Conservation (phyloP, 2,113 vertebrate species). For the Toxotes chatareus region DNA sequence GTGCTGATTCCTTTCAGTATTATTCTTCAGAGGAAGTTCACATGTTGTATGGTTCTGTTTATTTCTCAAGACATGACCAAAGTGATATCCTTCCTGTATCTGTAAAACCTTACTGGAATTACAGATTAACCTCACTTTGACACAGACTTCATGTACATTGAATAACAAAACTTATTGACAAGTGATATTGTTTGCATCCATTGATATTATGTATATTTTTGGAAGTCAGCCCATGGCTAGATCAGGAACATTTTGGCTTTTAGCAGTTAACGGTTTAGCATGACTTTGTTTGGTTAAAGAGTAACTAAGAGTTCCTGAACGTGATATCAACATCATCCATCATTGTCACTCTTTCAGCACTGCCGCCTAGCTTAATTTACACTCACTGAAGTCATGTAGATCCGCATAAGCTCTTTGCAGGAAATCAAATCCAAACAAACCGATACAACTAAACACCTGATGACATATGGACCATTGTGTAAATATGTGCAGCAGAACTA, state of each 20-base stretch:
- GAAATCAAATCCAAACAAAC: conserved; percentile 71
- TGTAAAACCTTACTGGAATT: no score
- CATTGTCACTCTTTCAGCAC: conserved; percentile 63
- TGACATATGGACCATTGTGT: conserved; percentile 51
- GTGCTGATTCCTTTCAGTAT: no score
- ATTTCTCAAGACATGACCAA: neutral
- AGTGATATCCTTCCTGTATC: no score
- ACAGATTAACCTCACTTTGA: no score
- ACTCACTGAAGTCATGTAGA: conserved; percentile 35
- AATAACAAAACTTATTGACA: no score
- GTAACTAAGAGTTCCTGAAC: conserved; percentile 67
- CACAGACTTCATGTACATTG: no score
- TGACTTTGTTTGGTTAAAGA: conserved; percentile 50
- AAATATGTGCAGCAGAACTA: conserved; percentile 24
- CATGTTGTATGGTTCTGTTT: no score
- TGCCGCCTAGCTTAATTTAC: conserved; percentile 48
- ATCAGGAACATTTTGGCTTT: conserved; percentile 2
- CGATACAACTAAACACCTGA: conserved; percentile 46
- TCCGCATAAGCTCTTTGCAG: conserved; percentile 33
- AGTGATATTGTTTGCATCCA: neutral
- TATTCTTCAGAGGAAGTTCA: no score
- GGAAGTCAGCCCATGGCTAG: neutral
- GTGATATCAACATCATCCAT: conserved; percentile 67
- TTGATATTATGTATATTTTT: neutral
- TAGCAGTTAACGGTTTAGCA: conserved; percentile 41